Evolutionary conservation across 2,113 vertebrate species (phyloP).

Genomic region (Physeter macrocephalus): DNA sequence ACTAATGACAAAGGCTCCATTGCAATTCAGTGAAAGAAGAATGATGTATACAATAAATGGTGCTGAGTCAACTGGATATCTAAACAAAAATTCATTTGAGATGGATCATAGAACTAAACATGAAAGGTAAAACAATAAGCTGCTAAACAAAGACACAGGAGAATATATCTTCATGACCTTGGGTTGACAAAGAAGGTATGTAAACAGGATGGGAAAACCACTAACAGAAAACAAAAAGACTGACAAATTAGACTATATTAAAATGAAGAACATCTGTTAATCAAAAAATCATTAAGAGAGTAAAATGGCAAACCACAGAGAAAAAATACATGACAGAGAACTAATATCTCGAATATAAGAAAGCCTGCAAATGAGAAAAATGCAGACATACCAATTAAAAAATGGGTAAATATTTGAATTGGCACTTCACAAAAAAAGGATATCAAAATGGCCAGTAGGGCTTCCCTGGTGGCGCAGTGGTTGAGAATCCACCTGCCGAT

Average conservation of each 20-base stretch:
- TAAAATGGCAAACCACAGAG: not conserved
- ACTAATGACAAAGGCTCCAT: not conserved
- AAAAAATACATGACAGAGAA: not conserved
- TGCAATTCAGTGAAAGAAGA: not conserved
- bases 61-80: not conserved
- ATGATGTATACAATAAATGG: not conserved
- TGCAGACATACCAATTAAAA: not conserved
- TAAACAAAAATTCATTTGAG: constrained; percentile 21
- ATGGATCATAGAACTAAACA: not conserved
- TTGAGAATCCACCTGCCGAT: no score
- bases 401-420: not conserved
- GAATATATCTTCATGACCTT: not conserved
- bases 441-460: not conserved
- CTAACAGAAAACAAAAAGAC: not conserved
- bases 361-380: not conserved
- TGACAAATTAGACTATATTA: not conserved
- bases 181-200: not conserved
- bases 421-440: not conserved
- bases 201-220: not conserved
- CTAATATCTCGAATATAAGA: not conserved
- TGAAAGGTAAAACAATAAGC: not conserved
- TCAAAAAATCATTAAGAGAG: not conserved
- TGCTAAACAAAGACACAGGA: not conserved
- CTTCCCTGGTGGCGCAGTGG: no score
- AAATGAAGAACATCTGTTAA: constrained; percentile 6